These are phyloP conservation scores for Micropoecilia bifurca DNA, from an alignment of 2,797 vertebrate species.

Conservation along the genomic window DNA sequence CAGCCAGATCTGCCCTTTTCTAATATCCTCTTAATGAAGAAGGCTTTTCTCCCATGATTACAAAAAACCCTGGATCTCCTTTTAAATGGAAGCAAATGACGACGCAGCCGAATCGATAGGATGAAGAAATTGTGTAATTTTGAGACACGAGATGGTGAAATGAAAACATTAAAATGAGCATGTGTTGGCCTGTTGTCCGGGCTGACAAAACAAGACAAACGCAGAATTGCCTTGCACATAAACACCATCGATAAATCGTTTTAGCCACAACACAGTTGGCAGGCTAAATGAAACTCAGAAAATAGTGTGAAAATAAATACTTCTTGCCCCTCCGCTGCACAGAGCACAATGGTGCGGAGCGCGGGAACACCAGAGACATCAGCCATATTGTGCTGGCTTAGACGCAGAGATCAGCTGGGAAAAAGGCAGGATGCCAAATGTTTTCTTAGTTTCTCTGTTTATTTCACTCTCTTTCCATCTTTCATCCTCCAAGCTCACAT, in stretches of 20 bases:
- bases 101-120: conserved; percentile 22
- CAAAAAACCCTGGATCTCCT: conserved; percentile 88
- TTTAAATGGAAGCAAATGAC: conserved; percentile 30
- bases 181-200: conserved; percentile 64
- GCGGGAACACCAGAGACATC: conserved; percentile 69
- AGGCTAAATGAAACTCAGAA: conserved; percentile 63
- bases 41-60: conserved; percentile 77
- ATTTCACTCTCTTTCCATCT: conserved; percentile 40
- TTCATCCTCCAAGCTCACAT: conserved; percentile 17
- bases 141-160: conserved; percentile 62
- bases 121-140: conserved; percentile 35
- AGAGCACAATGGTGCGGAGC: conserved; percentile 56
- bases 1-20: conserved; percentile 88
- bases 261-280: conserved; percentile 72
- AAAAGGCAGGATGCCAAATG: conserved; percentile 75
- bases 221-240: conserved; percentile 56
- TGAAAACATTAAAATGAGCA: conserved; percentile 58
- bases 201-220: conserved; percentile 70
- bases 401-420: conserved; percentile 79
- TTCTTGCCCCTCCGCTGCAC: conserved; percentile 56
- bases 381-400: conserved; percentile 84
- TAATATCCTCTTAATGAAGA: conserved; percentile 95
- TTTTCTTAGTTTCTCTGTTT: conserved; percentile 34
- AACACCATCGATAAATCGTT: conserved; percentile 61
- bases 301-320: conserved; percentile 69